Conservation (phyloP, 1,140 invertebrate species). For the Pseudachorutes palmiensis region DNA sequence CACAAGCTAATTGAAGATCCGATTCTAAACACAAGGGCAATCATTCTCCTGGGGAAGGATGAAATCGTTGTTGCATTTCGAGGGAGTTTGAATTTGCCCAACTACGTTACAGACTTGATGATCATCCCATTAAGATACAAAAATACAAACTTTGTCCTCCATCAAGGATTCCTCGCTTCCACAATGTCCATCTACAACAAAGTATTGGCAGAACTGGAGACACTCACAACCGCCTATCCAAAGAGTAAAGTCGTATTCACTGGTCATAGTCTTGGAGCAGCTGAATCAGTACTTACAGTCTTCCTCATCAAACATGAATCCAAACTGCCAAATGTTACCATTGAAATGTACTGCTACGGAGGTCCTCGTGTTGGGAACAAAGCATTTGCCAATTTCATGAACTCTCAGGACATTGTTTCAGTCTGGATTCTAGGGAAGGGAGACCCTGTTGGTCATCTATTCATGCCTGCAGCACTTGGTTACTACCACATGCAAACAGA, state of each 20-base stretch:
- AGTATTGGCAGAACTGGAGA: background rate
- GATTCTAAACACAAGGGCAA: background rate
- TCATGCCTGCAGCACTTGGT: background rate
- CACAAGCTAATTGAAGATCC: background rate
- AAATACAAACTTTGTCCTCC: background rate
- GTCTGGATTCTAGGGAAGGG: background rate
- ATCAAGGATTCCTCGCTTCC: background rate
- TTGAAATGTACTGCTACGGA: background rate
- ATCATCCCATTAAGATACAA: background rate
- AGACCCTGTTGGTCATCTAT: background rate
- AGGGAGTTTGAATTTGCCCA: background rate
- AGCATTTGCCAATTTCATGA: constrained; percentile 5
- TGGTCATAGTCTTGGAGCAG: constrained; percentile 6
- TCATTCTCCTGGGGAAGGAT: background rate
- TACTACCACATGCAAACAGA: background rate
- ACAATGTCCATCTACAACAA: background rate
- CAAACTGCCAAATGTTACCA: background rate
- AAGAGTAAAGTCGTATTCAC: background rate
- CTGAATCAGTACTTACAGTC: background rate
- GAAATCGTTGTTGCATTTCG: background rate
- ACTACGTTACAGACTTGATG: background rate
- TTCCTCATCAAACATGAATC: background rate
- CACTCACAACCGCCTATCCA: background rate
- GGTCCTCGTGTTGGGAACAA: background rate
- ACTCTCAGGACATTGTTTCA: background rate